These are phyloP conservation scores for Trissoscelio sp. DNA, from an alignment of 2,888 invertebrate genomes.

Conservation along the genomic window DNA sequence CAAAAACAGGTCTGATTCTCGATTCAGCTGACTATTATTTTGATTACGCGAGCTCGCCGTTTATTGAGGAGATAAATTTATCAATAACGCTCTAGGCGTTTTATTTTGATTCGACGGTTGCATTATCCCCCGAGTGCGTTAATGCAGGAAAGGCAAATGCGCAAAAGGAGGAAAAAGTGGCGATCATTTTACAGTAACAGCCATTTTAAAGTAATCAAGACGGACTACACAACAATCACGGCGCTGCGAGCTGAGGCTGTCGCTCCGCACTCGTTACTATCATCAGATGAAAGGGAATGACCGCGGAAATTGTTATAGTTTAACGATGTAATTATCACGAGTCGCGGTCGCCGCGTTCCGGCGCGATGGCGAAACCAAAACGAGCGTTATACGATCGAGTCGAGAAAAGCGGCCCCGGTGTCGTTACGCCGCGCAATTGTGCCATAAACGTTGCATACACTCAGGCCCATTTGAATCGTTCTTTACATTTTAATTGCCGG, in stretches of 20 bases:
- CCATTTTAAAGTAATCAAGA: slow-evolving; percentile 64
- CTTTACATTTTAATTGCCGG: slow-evolving; percentile 57
- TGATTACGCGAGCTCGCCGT: slow-evolving; percentile 47
- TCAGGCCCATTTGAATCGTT: slow-evolving; percentile 52
- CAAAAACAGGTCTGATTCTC: not conserved
- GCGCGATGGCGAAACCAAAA: slow-evolving; percentile 65
- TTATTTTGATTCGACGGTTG: slow-evolving; percentile 42
- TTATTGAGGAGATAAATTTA: slow-evolving; percentile 62
- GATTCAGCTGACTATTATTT: slow-evolving; percentile 51
- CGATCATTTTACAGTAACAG: slow-evolving; percentile 57
- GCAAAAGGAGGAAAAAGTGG: slow-evolving; percentile 38
- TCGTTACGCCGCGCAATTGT: slow-evolving; percentile 64
- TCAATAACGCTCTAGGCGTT: slow-evolving; percentile 46
- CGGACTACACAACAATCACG: slow-evolving; percentile 56
- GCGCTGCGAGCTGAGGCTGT: slow-evolving; percentile 35
- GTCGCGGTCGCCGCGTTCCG: slow-evolving; percentile 58
- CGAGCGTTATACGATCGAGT: slow-evolving; percentile 63
- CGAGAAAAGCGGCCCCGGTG: slow-evolving; percentile 53
- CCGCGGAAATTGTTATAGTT: slow-evolving; percentile 77
- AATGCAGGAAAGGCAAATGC: slow-evolving; percentile 44
- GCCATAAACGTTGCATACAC: slow-evolving; percentile 64
- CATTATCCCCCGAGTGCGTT: slow-evolving; percentile 35
- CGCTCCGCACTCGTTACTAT: slow-evolving; percentile 51
- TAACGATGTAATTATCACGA: slow-evolving; percentile 76
- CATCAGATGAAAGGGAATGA: slow-evolving; percentile 75